Conservation (phyloP, 1,140 invertebrate genomes). For the Nixonia krombeini region DNA sequence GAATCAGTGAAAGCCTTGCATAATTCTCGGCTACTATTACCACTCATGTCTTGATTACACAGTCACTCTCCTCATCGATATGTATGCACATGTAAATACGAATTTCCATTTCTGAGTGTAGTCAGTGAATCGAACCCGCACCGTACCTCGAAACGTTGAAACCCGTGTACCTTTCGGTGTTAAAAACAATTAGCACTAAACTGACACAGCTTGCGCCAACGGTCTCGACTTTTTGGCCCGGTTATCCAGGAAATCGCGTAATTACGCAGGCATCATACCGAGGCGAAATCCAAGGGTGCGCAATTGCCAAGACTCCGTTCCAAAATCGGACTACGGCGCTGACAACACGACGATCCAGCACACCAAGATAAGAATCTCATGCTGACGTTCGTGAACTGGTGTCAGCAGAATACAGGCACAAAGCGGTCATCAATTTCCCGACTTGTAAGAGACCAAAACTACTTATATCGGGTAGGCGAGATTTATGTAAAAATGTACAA, state of each 20-base stretch:
- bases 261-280: constrained; percentile 31
- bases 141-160: no score
- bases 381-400: constrained; percentile 12
- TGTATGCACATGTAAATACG: no score
- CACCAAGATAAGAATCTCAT: constrained; percentile 23
- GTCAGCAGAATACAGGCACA: constrained; percentile 17
- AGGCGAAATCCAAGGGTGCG: background rate
- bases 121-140: no score
- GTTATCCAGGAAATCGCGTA: constrained; percentile 26
- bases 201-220: constrained; percentile 16
- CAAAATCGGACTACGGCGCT: constrained; percentile 22
- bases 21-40: no score
- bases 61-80: no score
- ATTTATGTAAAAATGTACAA: no score
- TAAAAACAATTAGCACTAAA: constrained; percentile 28
- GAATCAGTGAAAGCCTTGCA: no score
- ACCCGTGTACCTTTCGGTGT: no score
- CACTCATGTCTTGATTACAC: no score
- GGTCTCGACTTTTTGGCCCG: constrained; percentile 30
- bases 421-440: background rate
- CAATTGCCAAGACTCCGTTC: constrained; percentile 32
- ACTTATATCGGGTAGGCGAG: no score
- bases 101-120: no score
- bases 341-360: constrained; percentile 16
- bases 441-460: no score